These are phyloP conservation scores for Brachyptera risi DNA, from an alignment of 2,888 invertebrate genomes.

Conservation along the genomic window DNA sequence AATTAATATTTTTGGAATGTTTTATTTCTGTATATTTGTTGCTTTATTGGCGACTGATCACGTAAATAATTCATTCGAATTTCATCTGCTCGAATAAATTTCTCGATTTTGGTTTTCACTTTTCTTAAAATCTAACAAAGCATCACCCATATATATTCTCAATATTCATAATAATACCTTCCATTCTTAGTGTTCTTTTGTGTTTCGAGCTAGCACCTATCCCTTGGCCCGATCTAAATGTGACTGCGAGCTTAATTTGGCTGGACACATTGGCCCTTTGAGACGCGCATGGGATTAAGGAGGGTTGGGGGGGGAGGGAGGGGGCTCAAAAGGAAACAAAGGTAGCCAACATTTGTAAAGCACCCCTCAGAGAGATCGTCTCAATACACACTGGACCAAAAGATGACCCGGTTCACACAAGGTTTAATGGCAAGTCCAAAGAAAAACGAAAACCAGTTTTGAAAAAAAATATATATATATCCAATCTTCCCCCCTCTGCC, in stretches of 20 bases:
- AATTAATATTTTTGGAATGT: too few relatives aligned
- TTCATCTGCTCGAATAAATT: too few relatives aligned
- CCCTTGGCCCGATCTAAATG: background rate
- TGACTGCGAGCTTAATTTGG: background rate
- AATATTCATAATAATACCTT: too few relatives aligned
- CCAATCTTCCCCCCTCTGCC: too few relatives aligned
- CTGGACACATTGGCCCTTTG: background rate
- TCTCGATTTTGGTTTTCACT: too few relatives aligned
- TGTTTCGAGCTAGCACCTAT: background rate
- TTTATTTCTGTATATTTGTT: too few relatives aligned
- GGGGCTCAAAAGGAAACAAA: slow-evolving; percentile 7
- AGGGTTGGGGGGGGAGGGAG: background rate
- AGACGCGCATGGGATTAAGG: background rate
- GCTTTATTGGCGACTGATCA: too few relatives aligned
- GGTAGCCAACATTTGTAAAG: background rate
- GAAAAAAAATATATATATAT: too few relatives aligned
- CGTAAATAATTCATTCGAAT: too few relatives aligned
- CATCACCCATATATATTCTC: too few relatives aligned
- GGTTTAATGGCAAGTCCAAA: background rate
- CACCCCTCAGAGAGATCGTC: background rate
- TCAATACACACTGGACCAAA: slow-evolving; percentile 7
- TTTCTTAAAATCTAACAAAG: background rate
- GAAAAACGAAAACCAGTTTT: too few relatives aligned
- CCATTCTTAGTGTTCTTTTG: background rate
- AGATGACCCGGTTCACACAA: slow-evolving; percentile 23